phyloP scores from a whole-genome alignment of 2,888 invertebrate genomes.

The Lasioglossum figueresi region DNA sequence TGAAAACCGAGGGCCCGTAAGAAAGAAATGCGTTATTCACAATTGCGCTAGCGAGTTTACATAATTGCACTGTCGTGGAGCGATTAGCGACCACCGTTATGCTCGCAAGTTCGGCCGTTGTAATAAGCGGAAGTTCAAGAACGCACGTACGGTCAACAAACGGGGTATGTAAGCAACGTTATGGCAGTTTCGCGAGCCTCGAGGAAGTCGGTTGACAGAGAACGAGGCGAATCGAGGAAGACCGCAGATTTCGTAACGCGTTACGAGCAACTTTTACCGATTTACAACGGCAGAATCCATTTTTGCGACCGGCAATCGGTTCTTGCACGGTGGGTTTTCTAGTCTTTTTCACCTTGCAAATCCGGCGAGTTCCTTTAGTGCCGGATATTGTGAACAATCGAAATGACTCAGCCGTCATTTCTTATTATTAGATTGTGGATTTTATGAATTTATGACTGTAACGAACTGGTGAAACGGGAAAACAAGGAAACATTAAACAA shows the following conservation, averaged over 20 bases:
- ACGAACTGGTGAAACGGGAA: background rate
- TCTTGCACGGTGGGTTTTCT: background rate
- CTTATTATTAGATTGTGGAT: background rate
- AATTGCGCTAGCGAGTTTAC: slow-evolving; percentile 14
- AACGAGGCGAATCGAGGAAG: slow-evolving; percentile 18
- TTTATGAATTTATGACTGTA: background rate
- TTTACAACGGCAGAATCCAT: slow-evolving; percentile 18
- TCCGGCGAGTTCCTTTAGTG: background rate
- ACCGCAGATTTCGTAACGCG: slow-evolving; percentile 37
- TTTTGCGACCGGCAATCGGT: background rate
- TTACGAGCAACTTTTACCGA: slow-evolving; percentile 23
- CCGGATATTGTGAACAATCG: background rate
- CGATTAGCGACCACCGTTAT: slow-evolving; percentile 23
- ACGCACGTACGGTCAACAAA: slow-evolving; percentile 31
- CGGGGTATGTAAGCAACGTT: slow-evolving; percentile 23
- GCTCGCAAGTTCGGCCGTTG: slow-evolving; percentile 36
- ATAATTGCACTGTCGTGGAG: background rate
- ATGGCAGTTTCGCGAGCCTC: slow-evolving; percentile 11
- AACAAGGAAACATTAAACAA: no score
- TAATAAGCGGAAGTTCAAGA: slow-evolving; percentile 60
- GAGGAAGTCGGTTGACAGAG: slow-evolving; percentile 36
- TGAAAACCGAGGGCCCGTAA: background rate
- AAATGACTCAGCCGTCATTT: background rate
- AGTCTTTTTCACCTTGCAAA: background rate
- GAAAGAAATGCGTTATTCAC: background rate